phyloP scores from a whole-genome alignment of 2,113 vertebrate genomes.

The Strigops habroptila region DNA sequence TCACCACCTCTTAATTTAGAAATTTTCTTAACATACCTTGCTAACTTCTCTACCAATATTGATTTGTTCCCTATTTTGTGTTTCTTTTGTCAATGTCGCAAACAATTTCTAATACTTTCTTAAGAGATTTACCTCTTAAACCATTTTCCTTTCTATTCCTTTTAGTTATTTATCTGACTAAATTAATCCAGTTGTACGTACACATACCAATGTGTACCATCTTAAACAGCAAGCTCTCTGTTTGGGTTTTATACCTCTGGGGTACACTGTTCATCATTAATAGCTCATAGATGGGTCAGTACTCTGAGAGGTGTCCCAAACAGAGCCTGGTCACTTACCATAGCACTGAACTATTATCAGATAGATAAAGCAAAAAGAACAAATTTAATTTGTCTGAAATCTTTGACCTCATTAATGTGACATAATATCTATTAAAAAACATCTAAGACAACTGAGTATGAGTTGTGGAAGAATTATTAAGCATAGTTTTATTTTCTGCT shows the following conservation, averaged over 20 bases:
- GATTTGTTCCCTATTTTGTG: not conserved
- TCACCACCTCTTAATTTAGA: not conserved
- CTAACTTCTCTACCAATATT: not conserved
- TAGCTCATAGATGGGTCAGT: accelerated
- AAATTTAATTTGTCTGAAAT: not conserved
- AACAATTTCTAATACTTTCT: not conserved
- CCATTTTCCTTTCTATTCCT: not conserved
- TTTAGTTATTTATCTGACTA: not conserved
- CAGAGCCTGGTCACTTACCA: not conserved
- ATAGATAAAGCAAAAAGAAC: not conserved
- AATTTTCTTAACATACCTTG: not conserved
- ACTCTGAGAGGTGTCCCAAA: not conserved
- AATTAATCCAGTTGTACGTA: not conserved
- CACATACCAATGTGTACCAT: accelerated
- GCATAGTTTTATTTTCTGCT: not conserved
- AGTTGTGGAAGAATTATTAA: not conserved
- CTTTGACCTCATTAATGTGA: not conserved
- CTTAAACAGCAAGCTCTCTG: not conserved
- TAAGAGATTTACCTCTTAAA: not conserved
- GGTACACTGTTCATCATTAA: accelerated
- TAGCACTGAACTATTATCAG: not conserved
- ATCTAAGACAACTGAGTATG: not conserved
- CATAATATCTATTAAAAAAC: not conserved
- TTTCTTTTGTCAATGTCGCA: not conserved
- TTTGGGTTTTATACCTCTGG: not conserved